Base-by-base conservation (phyloP, 2,113 vertebrate genomes). In the Hippocampus mohnikei region DNA sequence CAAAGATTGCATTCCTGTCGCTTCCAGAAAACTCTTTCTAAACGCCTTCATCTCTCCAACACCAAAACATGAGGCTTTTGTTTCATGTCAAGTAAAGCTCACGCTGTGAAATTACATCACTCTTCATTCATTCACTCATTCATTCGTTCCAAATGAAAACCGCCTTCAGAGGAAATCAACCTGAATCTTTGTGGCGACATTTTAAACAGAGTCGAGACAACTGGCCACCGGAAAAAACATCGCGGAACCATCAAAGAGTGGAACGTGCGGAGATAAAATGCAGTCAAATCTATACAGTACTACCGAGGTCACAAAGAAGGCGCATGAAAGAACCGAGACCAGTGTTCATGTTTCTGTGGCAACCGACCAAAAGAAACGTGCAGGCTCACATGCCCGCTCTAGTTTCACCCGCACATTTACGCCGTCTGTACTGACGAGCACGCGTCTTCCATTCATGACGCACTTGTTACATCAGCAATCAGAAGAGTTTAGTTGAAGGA, bases 221-320 rank as follows among this genome's bases (percentile, higher is more conserved):
- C 27, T 20, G 11, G 53, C 71, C 40, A 3, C 9, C n/a, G 61
- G 58, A 65, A 20, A 1, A 77, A 77, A 83, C 70, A 53, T 73
- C 16, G 46, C 69, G 64, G 65, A 62, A 73, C 60, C 40, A 70
- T 52, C 52, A 58, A 44, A 58, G 58, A 65, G 59, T 48, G 68
- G 63, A 25, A 74, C 53, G 53, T 23, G 44, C 23, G 21, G 13
- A 69, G 73, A 60, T 66, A 48, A 78, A 76, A 68, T 70, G 61
- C 70, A 75, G 40, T 77, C 41, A 27, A 77, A 71, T 71, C 72
- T 65, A 55, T 64, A 65, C 66, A 37, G 33, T 37, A 37, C 33
- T 16, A 68, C 18, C 9, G 8, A 40, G 60, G 52, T n/a, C 52
- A 41, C 33, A 41, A 5, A 37, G 33, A 29, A 81, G 65, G 70